Conservation (phyloP, 2,113 vertebrate genomes). For the Capricornis sumatraensis region DNA sequence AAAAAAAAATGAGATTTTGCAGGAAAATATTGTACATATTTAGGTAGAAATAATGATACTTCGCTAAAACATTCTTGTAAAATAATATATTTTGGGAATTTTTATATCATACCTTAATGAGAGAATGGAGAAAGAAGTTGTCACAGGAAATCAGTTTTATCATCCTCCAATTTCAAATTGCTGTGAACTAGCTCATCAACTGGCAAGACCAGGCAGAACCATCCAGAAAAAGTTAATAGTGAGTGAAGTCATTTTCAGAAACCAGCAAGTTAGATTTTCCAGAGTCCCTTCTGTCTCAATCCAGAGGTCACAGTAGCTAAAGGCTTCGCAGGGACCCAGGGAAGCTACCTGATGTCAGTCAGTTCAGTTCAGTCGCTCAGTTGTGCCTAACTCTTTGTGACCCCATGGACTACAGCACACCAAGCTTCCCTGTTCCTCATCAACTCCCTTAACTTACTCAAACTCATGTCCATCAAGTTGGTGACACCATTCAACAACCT, state of each 20-base stretch:
- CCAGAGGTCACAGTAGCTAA: neutral
- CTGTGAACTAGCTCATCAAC: neutral
- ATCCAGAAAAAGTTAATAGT: neutral
- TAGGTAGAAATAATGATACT: neutral
- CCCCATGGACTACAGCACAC: neutral
- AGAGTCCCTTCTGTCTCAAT: neutral
- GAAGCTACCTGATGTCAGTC: neutral
- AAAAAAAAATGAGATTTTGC: neutral
- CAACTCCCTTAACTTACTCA: neutral
- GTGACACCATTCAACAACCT: accelerated
- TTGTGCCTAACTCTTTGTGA: neutral
- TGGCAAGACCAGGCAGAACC: neutral
- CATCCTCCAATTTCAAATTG: neutral
- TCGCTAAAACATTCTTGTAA: neutral
- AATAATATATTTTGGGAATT: neutral
- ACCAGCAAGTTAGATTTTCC: neutral
- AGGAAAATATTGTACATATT: neutral
- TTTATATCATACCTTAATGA: neutral
- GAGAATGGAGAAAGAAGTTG: neutral
- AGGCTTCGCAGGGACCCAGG: neutral
- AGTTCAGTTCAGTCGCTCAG: neutral
- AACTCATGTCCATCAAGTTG: neutral
- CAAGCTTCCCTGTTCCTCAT: neutral
- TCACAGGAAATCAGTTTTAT: neutral
- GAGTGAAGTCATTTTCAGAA: neutral